Conservation (phyloP, 2,888 invertebrate species). For the Drosophila trichaetosa region DNA sequence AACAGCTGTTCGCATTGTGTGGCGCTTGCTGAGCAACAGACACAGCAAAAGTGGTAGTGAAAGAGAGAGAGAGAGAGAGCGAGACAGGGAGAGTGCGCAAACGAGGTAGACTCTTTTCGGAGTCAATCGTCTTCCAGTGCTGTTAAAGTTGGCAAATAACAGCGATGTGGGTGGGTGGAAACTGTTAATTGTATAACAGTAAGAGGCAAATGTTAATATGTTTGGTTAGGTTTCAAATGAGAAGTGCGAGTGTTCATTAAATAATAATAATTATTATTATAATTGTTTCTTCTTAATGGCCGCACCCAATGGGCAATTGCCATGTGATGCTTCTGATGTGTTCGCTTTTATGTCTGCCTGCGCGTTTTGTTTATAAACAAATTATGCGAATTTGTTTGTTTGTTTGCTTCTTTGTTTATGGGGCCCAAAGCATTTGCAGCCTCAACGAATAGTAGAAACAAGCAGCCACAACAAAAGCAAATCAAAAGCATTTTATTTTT, state of each 20-base stretch:
- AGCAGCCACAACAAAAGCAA: slow-evolving; percentile 57
- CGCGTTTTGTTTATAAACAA: slow-evolving; percentile 76
- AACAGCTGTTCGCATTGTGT: slow-evolving; percentile 54
- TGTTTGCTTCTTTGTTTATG: slow-evolving; percentile 52
- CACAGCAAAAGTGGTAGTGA: neutral
- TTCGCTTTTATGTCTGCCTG: slow-evolving; percentile 63
- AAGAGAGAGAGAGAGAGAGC: neutral
- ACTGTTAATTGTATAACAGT: slow-evolving; percentile 20
- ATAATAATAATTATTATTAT: slow-evolving; percentile 35
- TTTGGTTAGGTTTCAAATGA: slow-evolving; percentile 6
- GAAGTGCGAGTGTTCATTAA: slow-evolving; percentile 30
- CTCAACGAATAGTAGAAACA: slow-evolving; percentile 16
- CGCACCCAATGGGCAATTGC: slow-evolving; percentile 18
- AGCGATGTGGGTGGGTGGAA: slow-evolving; percentile 17
- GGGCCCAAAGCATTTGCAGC: slow-evolving; percentile 32
- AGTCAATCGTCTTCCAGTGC: slow-evolving; percentile 45
- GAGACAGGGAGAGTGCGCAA: slow-evolving; percentile 1
- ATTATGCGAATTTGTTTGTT: slow-evolving; percentile 45
- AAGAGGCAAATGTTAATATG: neutral
- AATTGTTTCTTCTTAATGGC: slow-evolving; percentile 42
- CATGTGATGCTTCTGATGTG: slow-evolving; percentile 43
- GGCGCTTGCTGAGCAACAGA: slow-evolving; percentile 1
- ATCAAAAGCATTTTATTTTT: slow-evolving; percentile 69
- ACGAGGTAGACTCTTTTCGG: slow-evolving; percentile 41
- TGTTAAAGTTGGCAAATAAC: slow-evolving; percentile 38